Base-by-base conservation (phyloP, 2,888 invertebrate genomes). In the Rhorus exstirpatorius region DNA sequence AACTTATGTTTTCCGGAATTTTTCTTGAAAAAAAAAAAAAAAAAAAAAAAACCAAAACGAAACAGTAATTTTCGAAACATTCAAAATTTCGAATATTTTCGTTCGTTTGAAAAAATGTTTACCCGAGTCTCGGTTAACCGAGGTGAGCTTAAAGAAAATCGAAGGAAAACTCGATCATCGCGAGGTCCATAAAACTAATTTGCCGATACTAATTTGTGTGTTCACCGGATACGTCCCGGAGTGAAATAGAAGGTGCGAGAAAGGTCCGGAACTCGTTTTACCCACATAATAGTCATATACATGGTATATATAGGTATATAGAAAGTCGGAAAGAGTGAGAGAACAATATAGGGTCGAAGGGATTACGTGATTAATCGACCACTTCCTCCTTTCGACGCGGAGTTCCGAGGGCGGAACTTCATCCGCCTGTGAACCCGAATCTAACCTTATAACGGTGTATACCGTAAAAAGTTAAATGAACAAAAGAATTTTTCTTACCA, bases 341-440 rank as follows among this genome's bases (percentile, higher is more conserved):
- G 31, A 41, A 17, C 41, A 10, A 17, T 12, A 38, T 49, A 70
- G 68, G 68, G 63, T 65, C 80, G 70, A 70, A 80, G 70, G 63
- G 65, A 76, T 63, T 68, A n/a, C n/a, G 55, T 76, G 70, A 81
- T 81, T 76, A 71, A 81, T 76, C 80, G 80, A 76, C 75, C 24
- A 71, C 75, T 80, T 80, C 80, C 80, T 76, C 26, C 61, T 70
- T 70, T 53, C 63, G 65, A 70, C 26, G 31, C n/a, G n/a, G n/a
- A 60, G 70, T 49, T 63, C 21, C 76, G 44, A 60, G 58, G 76
- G 75, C 70, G 76, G 65, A 76, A 71, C 70, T 76, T 51, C 55
- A 76, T 71, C 70, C 80, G 70, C 46, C 53, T 71, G 46, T 41
- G 63, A 70, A 74, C 74, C n/a, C n/a, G 74, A 19, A 55, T 35